Evolutionary conservation across 1,140 invertebrate species (phyloP), one percentile per base, ranked within the genome.

Genomic region (Leptinotarsa lineolata): DNA sequence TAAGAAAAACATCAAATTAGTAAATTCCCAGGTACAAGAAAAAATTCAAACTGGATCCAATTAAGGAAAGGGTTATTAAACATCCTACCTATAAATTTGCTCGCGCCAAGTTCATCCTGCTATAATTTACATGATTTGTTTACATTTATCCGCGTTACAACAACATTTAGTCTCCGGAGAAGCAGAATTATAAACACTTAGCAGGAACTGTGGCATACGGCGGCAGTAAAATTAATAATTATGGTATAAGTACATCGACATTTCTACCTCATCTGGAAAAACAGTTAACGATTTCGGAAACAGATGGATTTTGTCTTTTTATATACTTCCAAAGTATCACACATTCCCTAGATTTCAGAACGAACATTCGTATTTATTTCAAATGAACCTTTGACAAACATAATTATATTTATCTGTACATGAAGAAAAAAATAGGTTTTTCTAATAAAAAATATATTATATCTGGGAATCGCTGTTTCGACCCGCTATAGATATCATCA

Each of bases 41-140:
- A 54, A 54, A 54, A 8, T 39, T 39, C 30, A 3, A 39, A 5
- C 48, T 18, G 6, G 6, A 54, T 54, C 16, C 48, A 54, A 54
- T 54, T 54, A 54, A 8, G 15, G 48, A 54, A 13, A 18, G 48
- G 48, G 48, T 54, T 54, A 54, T 54, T 54, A 54, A 54, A 54
- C 48, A 54, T 54, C 48, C 48, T 54, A 54, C 48, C 48, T 54
- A 54, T 54, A 54, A 54, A 54, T 54, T 54, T 16, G 15, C 48
- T n/a, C 15, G 48, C 48, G 48, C 48, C 48, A 54, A 54, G 48
- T 54, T 54, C 48, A 54, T 54, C 48, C 48, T 54, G 48, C n/a
- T 54, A 18, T 54, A 54, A 54, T 16, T 54, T 16, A 54, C 4
- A 54, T 54, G n/a, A 54, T 16, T 54, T 54, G 48, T 54, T 54